Base-by-base conservation (phyloP, 92 coral and sea anemone species). In the Epizoanthus scotinus region DNA sequence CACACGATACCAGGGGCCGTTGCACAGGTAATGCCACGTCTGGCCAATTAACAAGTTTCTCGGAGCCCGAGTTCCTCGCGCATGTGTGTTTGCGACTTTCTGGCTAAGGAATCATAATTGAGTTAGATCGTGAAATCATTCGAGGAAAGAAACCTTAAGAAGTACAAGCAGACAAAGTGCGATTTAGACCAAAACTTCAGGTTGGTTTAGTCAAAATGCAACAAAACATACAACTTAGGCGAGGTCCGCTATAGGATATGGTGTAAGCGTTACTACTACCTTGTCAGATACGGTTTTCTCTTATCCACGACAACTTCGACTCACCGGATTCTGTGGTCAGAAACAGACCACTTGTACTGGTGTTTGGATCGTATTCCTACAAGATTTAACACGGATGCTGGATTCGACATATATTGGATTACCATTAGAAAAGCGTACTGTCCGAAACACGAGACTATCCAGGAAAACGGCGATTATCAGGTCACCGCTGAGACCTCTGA, bases 1-100 rank as follows among this genome's bases (percentile, higher is more conserved):
- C 83, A 79, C 44, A 58, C 62, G 79, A 68, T 80, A 81, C 85
- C 73, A 87, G 85, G 91, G 86, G 89, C 78, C 92, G 87, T 71
- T 85, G 88, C 88, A 79, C 91, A 90, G 87, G 97, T 91, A 92
- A 90, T 89, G 91, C 83, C 83, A 86, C 89, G 84, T 67, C 89
- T 79, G 70, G 82, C 86, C 84, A 36, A 56, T 70, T 70, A 67
- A 55, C 78, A 64, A 69, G 50, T 47, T 38, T 56, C 52, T 28
- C 36, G 6, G 38, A 36, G 21, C 50, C 25, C 64, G 19, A 15
- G 83, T 9, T 17, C 15, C 27, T 14, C 18, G 89, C 92, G 92
- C 91, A 79, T 56, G 91, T 86, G 85, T 69, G 62, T 21, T 61
- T n/a, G 22, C 13, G 44, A 26, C 63, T 17, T 49, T 24, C 40